Evolutionary conservation across 1,140 invertebrate species (phyloP), one percentile per base, ranked within the genome.

Genomic region (Drosophila sp.): DNA sequence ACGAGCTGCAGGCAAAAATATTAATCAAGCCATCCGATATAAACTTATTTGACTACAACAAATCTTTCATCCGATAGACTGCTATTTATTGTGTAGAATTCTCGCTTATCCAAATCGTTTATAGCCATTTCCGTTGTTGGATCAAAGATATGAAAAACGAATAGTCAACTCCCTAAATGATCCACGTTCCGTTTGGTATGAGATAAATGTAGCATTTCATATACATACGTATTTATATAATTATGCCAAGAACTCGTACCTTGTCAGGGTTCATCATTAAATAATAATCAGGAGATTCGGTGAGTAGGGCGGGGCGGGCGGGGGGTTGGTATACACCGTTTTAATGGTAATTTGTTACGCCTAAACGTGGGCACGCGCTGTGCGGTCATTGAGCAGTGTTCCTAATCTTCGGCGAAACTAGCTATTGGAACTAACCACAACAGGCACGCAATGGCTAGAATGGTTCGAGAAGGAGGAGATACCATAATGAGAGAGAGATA

Each of bases 341-440:
- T 50, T 90, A 90, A 90, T 85, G 72, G 86, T 82, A 90, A 91
- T 91, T 91, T 90, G 84, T 91, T 91, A 91, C 89, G 89, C 89
- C 89, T 91, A 91, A 91, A 91, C 79, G 89, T 85, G 72, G 68
- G 70, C 89, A 91, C 89, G 79, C 90, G 76, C 63, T 77, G 27
- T 77, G 62, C 74, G 75, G 67, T 77, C 75, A 64, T 67, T 61
- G 68, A 58, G 58, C 35, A 44, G 29, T 61, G 74, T 70, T 56
- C 67, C 70, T 80, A 77, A 84, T 67, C 73, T 66, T 3, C 40
- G 10, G 1, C 38, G 27, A 38, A 86, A 86, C 82, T 79, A 65
- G 69, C 56, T 79, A 58, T 61, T 72, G 58, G 29, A 83, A 80
- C 84, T 78, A 80, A 87, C 84, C 83, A 63, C 76, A 84, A 66